Conservation (phyloP, 1,140 invertebrate species). For the Chlorops oryzae region DNA sequence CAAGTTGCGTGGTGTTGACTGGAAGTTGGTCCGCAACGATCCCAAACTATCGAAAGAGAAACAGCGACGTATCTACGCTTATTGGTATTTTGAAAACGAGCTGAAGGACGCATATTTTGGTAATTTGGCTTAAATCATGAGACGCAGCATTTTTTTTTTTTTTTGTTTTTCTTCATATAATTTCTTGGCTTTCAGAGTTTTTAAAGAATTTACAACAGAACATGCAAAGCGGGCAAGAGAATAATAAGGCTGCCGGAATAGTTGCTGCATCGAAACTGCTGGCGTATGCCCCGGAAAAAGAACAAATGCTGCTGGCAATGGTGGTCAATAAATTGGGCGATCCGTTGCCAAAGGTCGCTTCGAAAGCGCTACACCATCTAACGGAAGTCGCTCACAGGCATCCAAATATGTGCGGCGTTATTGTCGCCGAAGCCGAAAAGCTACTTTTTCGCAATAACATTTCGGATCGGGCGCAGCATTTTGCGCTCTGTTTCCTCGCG, state of each 20-base stretch:
- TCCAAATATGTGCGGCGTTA: slow-evolving; percentile 85
- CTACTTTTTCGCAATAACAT: slow-evolving; percentile 83
- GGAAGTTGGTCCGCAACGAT: slow-evolving; percentile 31
- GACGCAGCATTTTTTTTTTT: background rate
- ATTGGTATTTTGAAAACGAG: slow-evolving; percentile 68
- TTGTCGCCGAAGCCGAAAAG: slow-evolving; percentile 83
- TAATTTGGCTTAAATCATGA: background rate
- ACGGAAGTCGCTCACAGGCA: slow-evolving; percentile 77
- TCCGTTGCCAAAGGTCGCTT: slow-evolving; percentile 77
- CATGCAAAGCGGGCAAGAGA: slow-evolving; percentile 52
- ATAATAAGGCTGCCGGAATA: slow-evolving; percentile 77
- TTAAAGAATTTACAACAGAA: slow-evolving; percentile 41
- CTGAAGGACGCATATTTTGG: slow-evolving; percentile 62
- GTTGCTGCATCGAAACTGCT: slow-evolving; percentile 73
- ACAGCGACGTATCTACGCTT: slow-evolving; percentile 48
- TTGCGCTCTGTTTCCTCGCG: slow-evolving; percentile 85
- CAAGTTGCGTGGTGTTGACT: slow-evolving; percentile 54
- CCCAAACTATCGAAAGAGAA: slow-evolving; percentile 48
- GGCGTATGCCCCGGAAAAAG: slow-evolving; percentile 78
- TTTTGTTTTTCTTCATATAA: slow-evolving; percentile 6
- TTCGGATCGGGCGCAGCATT: slow-evolving; percentile 80
- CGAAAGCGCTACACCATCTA: slow-evolving; percentile 81
- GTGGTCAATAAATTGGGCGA: slow-evolving; percentile 96
- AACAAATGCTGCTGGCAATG: slow-evolving; percentile 72
- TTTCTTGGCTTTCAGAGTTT: slow-evolving; percentile 24